phyloP scores from a whole-genome alignment of 2,113 vertebrate species.

The Canis aureus region DNA sequence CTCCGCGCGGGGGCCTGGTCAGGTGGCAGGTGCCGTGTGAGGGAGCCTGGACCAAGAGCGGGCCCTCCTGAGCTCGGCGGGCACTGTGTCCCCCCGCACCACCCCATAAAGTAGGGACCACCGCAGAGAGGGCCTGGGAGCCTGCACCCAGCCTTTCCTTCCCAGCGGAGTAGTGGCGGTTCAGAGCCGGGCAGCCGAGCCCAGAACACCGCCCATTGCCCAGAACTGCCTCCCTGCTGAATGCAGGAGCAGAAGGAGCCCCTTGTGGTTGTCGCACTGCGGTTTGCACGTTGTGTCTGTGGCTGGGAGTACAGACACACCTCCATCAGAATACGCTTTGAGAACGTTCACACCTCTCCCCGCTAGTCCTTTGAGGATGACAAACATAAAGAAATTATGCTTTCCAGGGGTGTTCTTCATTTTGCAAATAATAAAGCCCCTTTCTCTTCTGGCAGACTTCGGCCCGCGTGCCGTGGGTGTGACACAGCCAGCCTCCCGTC shows the following conservation, averaged over 20 bases:
- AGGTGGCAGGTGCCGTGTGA: fast-evolving
- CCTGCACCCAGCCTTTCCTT: background rate
- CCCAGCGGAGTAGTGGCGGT: background rate
- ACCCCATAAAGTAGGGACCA: fast-evolving
- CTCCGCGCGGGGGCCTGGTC: background rate
- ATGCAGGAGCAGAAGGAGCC: background rate
- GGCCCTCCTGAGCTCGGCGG: fast-evolving
- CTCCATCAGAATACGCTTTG: background rate
- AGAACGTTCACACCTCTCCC: too few relatives aligned
- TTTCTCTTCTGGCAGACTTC: background rate
- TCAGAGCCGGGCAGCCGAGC: background rate
- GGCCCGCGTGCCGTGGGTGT: too few relatives aligned
- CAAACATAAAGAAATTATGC: background rate
- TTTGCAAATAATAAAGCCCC: background rate
- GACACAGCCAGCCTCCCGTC: too few relatives aligned
- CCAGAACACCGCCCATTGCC: background rate
- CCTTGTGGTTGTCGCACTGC: fast-evolving
- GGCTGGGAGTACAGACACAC: background rate
- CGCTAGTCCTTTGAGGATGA: background rate
- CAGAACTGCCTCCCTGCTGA: background rate
- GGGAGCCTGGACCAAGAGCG: fast-evolving
- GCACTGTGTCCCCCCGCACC: fast-evolving
- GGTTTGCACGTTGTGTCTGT: background rate
- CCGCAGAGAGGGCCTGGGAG: background rate
- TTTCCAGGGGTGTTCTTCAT: background rate